phyloP scores from a whole-genome alignment of 2,888 invertebrate genomes.

The Drosophila falleni region DNA sequence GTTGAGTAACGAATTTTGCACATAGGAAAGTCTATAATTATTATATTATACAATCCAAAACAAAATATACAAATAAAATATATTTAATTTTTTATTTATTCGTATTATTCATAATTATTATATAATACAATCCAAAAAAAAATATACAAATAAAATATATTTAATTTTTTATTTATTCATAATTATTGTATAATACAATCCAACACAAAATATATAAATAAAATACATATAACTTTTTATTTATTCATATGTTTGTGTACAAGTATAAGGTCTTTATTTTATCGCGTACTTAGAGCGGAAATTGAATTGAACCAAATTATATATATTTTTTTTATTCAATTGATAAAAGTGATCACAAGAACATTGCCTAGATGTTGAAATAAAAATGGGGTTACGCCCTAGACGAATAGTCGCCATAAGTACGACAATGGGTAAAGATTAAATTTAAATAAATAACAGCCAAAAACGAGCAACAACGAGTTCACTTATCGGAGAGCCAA shows the following conservation, averaged over 20 bases:
- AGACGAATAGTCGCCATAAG: slow-evolving; percentile 24
- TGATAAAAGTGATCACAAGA: neutral
- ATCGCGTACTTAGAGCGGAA: neutral
- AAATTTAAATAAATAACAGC: slow-evolving; percentile 24
- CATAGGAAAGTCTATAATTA: neutral
- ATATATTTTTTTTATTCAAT: neutral
- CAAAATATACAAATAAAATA: neutral
- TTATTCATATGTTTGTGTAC: neutral
- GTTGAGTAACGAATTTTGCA: neutral
- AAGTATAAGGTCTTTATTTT: neutral
- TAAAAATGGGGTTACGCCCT: neutral
- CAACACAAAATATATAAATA: neutral
- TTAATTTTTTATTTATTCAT: too few relatives aligned
- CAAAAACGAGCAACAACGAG: slow-evolving; percentile 14
- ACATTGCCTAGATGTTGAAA: neutral
- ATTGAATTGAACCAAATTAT: neutral
- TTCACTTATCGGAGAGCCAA: slow-evolving; percentile 30
- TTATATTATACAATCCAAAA: too few relatives aligned
- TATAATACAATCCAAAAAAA: too few relatives aligned
- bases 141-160: neutral
- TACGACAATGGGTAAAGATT: slow-evolving; percentile 21
- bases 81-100: neutral
- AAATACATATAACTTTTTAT: neutral
- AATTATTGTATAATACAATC: neutral
- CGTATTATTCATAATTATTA: neutral